Base-by-base conservation (phyloP, 2,113 vertebrate species). In the Aspidoscelis tigris region DNA sequence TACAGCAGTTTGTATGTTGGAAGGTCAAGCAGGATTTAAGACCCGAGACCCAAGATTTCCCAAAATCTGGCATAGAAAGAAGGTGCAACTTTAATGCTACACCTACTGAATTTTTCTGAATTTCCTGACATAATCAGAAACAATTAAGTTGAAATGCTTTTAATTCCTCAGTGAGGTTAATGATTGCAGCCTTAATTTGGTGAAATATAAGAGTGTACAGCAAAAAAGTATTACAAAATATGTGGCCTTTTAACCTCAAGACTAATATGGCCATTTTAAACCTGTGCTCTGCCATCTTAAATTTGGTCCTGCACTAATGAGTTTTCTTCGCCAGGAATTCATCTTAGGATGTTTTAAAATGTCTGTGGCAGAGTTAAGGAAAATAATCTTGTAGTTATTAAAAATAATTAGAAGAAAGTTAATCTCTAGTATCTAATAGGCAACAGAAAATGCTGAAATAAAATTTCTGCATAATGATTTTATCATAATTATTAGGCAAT, bases 361-460 rank as follows among this genome's bases (percentile, higher is more conserved):
- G 26, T 16, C 53, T 50, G 24, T 43, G 10, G 41, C 1, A 5
- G 16, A 47, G 26, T 22, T 68, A 74, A 65, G 50, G 55, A 14
- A n/a, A 76, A 22, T 33, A 33, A 33, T 33, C 33, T 33, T 33
- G n/a, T 64, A 58, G 0, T 74, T 66, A 53, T 75, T 73, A 7
- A 80, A 66, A 80, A 80, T 39, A 10, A 80, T 43, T 24, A 85
- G 77, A 82, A 76, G 82, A 80, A 55, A 33, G 44, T 84, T 69
- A 14, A 78, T 61, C 76, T 26, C 5, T 24, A 85, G 68, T 33
- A 55, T 47, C 24, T 76, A 76, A 78, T 69, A 69, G 79, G 41
- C 75, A 75, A 5, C 43, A 86, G 83, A 87, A 72, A 44, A 43
- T 47, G 3, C 61, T 14, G 53, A 50, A 47, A 58, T 53, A 7